A percentile compares a stretch with the other conserved stretches of the same genome.
Evolutionary conservation across 2,113 vertebrate genomes (phyloP).

Genomic region (Paratilapia polleni): DNA sequence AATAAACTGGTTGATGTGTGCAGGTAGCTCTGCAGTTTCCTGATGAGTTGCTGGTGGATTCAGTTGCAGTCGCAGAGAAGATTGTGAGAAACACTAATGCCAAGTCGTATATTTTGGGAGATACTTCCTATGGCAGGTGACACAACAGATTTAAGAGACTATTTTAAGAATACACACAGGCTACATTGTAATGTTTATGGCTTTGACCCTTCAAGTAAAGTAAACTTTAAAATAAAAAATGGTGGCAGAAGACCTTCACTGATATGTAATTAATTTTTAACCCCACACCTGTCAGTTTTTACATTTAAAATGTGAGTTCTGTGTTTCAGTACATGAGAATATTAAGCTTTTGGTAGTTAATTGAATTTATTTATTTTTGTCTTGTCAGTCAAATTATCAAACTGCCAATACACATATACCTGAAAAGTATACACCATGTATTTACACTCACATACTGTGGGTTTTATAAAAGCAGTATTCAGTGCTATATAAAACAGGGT

Average conservation of each 20-base stretch:
- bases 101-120: constrained; percentile 88
- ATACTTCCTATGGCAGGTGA: constrained; percentile 96
- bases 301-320: not conserved
- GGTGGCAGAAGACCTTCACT: not conserved
- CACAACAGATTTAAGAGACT: not conserved
- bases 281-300: not conserved
- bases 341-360: too few species aligned
- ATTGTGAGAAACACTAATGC: constrained; percentile 81
- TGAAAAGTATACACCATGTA: too few species aligned
- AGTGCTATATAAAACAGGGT: not conserved
- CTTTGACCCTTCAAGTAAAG: not conserved
- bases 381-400: too few species aligned
- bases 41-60: constrained; percentile 87
- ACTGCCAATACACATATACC: too few species aligned
- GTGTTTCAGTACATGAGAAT: not conserved
- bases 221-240: not conserved
- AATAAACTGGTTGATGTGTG: not conserved
- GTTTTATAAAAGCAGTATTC: not conserved
- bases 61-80: constrained; percentile 77
- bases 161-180: not conserved
- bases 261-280: not conserved
- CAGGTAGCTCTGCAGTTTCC: constrained; percentile 97
- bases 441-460: too few species aligned
- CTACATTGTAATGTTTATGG: too few species aligned
- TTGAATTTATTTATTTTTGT: not conserved